A percentile compares a stretch with the other conserved stretches of the same genome.
Evolutionary conservation across 2,113 vertebrate species (phyloP).

Genomic region (Cyphomyrus discorhynchus): DNA sequence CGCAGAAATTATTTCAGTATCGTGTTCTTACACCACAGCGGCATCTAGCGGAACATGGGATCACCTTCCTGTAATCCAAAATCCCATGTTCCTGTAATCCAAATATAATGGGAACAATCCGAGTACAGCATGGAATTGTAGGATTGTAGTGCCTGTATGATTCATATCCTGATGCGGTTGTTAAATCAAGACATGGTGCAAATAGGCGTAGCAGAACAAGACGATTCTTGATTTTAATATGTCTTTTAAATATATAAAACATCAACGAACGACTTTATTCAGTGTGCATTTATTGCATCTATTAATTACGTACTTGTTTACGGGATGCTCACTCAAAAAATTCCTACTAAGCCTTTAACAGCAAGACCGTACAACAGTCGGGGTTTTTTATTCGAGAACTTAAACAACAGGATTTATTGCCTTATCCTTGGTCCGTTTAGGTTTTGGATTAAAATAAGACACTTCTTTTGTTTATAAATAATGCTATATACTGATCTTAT

Average conservation of each 20-base stretch:
- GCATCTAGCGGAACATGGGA: conserved; percentile 39
- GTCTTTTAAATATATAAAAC: neutral
- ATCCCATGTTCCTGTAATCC: neutral
- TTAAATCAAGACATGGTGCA: neutral
- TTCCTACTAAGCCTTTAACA: neutral
- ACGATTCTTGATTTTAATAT: neutral
- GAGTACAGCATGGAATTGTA: neutral
- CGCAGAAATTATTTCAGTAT: neutral
- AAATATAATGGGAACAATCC: neutral
- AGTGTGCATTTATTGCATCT: neutral
- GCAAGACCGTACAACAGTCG: neutral
- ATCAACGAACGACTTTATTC: neutral
- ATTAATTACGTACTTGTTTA: neutral
- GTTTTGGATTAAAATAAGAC: neutral
- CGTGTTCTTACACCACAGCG: conserved; percentile 43
- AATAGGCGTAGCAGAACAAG: neutral
- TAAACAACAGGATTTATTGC: neutral
- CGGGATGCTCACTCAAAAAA: neutral
- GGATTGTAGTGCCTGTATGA: neutral
- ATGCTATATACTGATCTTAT: neutral
- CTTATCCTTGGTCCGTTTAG: neutral
- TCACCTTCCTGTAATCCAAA: neutral
- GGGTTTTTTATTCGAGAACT: neutral
- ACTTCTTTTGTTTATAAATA: neutral
- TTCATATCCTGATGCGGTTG: neutral